A percentile compares a stretch with the other conserved stretches of the same genome.
These are phyloP conservation scores for Argentina silus DNA, from an alignment of 2,797 vertebrate genomes.

Conservation along the genomic window DNA sequence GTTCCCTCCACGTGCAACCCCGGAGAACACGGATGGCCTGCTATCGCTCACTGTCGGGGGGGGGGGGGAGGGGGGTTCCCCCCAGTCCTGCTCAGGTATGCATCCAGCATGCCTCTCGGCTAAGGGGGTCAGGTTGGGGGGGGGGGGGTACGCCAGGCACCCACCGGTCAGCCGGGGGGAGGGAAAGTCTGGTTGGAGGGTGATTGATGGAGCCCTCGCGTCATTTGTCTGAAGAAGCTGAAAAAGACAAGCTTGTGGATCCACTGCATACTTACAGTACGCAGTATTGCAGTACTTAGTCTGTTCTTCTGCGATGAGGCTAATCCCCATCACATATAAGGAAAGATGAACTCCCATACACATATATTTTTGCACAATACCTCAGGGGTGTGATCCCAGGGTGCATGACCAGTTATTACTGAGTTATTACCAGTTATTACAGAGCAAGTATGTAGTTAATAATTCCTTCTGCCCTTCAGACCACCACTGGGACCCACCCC, in stretches of 20 bases:
- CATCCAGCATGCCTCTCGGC: constrained; percentile 9
- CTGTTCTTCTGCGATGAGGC: no score
- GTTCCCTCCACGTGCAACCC: constrained; percentile 2
- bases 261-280: background rate
- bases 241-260: background rate
- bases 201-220: constrained; percentile 35
- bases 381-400: background rate
- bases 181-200: constrained; percentile 26
- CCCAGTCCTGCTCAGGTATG: constrained; percentile 35
- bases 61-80: constrained; percentile 8
- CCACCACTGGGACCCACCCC: constrained; percentile 64
- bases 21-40: constrained; percentile 13
- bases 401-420: background rate
- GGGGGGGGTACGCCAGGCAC: constrained; percentile 27
- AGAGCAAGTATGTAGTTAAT: background rate
- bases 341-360: no score
- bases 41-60: constrained; percentile 27
- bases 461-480: constrained; percentile 56
- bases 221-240: constrained; percentile 30
- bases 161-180: constrained; percentile 29
- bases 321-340: no score
- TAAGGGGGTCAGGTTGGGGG: constrained; percentile 13
- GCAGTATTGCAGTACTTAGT: no score
- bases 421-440: background rate
- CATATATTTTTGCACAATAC: no score